Evolutionary conservation across 2,797 vertebrate species (phyloP).

Genomic region (Anguilla pacifica): DNA sequence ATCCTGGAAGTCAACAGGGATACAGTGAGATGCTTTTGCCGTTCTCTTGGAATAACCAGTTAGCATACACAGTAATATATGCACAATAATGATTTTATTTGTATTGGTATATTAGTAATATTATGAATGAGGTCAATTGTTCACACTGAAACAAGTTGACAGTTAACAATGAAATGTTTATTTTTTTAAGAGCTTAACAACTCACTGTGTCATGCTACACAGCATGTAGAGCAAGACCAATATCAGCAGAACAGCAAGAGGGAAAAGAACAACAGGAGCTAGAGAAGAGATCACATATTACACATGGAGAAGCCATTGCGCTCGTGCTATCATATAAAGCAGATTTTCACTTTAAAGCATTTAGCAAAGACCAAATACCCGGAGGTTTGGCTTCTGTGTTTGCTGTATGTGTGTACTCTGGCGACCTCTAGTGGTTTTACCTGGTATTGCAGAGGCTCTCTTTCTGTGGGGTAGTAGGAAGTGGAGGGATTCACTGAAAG

Average conservation of each 20-base stretch:
- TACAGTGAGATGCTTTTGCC: not conserved
- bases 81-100: not conserved
- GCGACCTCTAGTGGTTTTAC: not conserved
- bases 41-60: not conserved
- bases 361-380: not conserved
- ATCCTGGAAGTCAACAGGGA: constrained; percentile 10
- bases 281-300: not conserved
- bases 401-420: not conserved
- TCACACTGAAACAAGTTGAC: not conserved
- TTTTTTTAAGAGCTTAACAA: not conserved
- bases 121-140: not conserved
- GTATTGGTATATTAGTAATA: not conserved
- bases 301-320: not conserved
- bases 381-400: not conserved
- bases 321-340: not conserved
- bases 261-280: not conserved
- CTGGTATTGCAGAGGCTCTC: not conserved
- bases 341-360: not conserved
- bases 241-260: not conserved
- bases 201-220: constrained; percentile 12
- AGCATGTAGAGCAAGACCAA: constrained; percentile 6
- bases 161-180: not conserved
- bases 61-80: not conserved
- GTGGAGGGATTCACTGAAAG: constrained; percentile 7
- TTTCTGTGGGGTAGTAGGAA: constrained; percentile 8